phyloP scores from a whole-genome alignment of 2,113 vertebrate species.

The Saimiri boliviensis region DNA sequence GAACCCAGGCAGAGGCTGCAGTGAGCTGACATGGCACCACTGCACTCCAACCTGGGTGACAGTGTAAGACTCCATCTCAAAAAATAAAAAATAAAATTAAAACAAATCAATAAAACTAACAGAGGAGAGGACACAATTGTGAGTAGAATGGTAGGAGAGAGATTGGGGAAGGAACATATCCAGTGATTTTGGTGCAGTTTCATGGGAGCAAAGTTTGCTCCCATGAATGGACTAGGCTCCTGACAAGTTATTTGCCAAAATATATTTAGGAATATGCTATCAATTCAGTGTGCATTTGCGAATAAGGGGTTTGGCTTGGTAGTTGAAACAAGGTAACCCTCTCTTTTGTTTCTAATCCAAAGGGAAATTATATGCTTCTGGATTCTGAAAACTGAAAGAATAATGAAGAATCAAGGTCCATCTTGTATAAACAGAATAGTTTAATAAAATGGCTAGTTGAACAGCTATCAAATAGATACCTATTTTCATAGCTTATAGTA shows the following conservation, averaged over 20 bases:
- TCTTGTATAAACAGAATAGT: neutral
- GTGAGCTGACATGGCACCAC: too few species aligned
- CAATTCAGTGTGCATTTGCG: neutral
- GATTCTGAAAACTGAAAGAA: neutral
- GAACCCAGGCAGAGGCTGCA: too few species aligned
- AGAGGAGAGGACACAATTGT: neutral
- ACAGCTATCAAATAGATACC: neutral
- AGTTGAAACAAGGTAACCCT: neutral
- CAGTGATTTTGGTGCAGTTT: neutral
- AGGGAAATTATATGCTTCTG: neutral
- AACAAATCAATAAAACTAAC: neutral
- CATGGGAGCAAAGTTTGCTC: neutral
- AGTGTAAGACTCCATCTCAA: too few species aligned
- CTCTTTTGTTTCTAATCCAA: neutral
- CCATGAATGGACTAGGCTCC: neutral
- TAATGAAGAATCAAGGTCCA: neutral
- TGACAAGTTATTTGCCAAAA: neutral
- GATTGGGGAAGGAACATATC: neutral
- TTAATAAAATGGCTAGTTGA: neutral
- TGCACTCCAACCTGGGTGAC: too few species aligned
- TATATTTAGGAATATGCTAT: neutral
- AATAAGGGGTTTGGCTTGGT: conserved; percentile 15
- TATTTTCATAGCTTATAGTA: neutral
- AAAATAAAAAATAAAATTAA: too few species aligned
- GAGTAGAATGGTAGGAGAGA: neutral